These are phyloP conservation scores for Sceloporus undulatus DNA, from an alignment of 2,113 vertebrate species.

Conservation along the genomic window DNA sequence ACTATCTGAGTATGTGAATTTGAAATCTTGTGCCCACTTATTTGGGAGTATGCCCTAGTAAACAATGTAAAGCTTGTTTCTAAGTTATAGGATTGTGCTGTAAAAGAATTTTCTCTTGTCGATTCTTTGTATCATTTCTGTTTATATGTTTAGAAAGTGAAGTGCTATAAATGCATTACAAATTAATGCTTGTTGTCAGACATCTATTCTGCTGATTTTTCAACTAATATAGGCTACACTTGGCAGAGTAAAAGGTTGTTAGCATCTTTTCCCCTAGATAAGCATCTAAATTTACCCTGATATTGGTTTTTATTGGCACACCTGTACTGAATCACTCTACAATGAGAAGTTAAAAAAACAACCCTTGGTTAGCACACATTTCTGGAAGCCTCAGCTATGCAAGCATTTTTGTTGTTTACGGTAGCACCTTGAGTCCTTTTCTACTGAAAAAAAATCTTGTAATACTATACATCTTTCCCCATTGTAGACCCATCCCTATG, in stretches of 20 bases:
- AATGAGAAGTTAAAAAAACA: neutral
- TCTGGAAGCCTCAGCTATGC: neutral
- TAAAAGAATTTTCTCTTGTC: slow-evolving; percentile 41
- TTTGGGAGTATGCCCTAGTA: neutral
- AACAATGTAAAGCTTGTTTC: neutral
- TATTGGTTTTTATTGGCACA: neutral
- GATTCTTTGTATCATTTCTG: slow-evolving; percentile 52
- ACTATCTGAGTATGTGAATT: slow-evolving; percentile 38
- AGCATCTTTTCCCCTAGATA: neutral
- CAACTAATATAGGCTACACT: neutral
- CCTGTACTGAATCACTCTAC: neutral
- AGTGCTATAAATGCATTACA: slow-evolving; percentile 44
- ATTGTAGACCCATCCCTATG: slow-evolving; percentile 35
- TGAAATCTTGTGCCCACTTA: neutral
- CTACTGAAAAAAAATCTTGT: slow-evolving; percentile 38
- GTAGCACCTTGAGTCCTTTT: neutral
- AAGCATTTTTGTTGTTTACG: slow-evolving; percentile 4
- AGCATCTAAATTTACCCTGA: no score
- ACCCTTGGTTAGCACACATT: neutral
- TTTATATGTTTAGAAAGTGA: slow-evolving; percentile 57
- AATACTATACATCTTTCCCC: slow-evolving; percentile 26
- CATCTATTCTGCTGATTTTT: neutral
- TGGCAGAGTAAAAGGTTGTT: neutral
- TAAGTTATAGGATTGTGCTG: neutral
- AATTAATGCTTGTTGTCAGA: slow-evolving; percentile 53